Evolutionary conservation across 2,888 invertebrate genomes (phyloP).

Genomic region (Andricus curvator): DNA sequence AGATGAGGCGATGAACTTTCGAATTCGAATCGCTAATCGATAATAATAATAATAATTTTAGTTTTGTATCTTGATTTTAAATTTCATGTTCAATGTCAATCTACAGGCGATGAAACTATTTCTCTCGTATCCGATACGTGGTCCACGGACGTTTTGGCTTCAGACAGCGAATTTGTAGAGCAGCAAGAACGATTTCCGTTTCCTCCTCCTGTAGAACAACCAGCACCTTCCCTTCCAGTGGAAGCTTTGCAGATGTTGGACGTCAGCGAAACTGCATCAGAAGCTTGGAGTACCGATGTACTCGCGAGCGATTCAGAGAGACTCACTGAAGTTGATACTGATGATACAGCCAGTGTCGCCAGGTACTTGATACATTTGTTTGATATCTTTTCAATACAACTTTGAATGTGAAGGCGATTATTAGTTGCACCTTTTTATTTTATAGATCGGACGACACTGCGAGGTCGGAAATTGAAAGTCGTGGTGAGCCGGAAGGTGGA

Average conservation of each 20-base stretch:
- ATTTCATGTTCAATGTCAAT: slow-evolving; percentile 18
- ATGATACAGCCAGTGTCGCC: slow-evolving; percentile 84
- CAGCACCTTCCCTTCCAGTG: slow-evolving; percentile 76
- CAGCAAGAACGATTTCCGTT: slow-evolving; percentile 81
- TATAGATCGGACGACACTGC: slow-evolving; percentile 88
- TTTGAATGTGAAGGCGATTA: background rate
- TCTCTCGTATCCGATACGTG: slow-evolving; percentile 99
- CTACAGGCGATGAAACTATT: slow-evolving; percentile 94
- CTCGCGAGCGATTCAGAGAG: slow-evolving; percentile 95
- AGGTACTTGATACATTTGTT: slow-evolving; percentile 70
- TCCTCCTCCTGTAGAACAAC: slow-evolving; percentile 61
- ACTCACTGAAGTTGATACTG: slow-evolving; percentile 90
- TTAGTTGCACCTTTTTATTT: background rate
- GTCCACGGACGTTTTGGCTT: slow-evolving; percentile 98
- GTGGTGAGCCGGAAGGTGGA: slow-evolving; percentile 77
- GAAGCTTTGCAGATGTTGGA: slow-evolving; percentile 81
- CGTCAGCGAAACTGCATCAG: slow-evolving; percentile 95
- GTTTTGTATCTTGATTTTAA: no score
- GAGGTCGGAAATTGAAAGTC: slow-evolving; percentile 80
- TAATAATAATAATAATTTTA: no score
- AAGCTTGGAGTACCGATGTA: slow-evolving; percentile 99
- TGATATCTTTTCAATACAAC: background rate
- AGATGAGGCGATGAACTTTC: no score
- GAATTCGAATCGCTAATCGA: no score
- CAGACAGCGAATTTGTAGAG: slow-evolving; percentile 96